Base-by-base conservation (phyloP, 2,797 vertebrate species). In the Danio choprae region DNA sequence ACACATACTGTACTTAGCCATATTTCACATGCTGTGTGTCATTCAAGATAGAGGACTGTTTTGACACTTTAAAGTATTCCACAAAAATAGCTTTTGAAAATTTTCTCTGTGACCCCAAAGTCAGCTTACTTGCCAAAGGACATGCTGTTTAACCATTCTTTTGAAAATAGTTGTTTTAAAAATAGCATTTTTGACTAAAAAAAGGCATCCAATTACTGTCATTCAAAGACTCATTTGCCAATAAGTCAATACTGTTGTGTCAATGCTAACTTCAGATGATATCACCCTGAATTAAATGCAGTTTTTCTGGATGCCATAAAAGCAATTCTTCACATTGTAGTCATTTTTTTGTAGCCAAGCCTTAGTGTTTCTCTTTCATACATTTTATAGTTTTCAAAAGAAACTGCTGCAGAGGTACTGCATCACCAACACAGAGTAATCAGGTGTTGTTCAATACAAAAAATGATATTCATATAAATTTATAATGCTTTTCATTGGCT, bases 101-200 rank as follows among this genome's bases (percentile, higher is more conserved):
- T 29, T 29, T n/a, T n/a, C n/a, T 29, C 29, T 29, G 29, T 29
- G 29, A 29, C 29, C 53, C 18, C 4, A 36, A 38, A 1, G 4
- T 40, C 44, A 51, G 12, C 18, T 5, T 65, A n/a, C 20, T 16
- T 41, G 48, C 13, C 20, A 38, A 20, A 40, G 55, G 18, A 41
- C 41, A 56, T 58, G 15, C 40, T 38, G 48, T 73, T 80, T 56
- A 63, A 16, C 20, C 18, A n/a, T 36, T 43, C 44, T 63, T 40
- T 6, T 78, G 56, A 40, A 65, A 70, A 71, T 70, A 50, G 20
- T 72, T 58, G 29, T 29, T 29, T 29, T 1, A 29, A 29, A 29
- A 18, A 70, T 20, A 36, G 50, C 55, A 38, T 84, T 63, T 56
- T 20, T 65, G 62, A 77, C 62, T 65, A 67, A 65, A 44, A 36